These are phyloP conservation scores for Oryctes rhinoceros DNA, from an alignment of 1,140 invertebrate species.

Conservation along the genomic window DNA sequence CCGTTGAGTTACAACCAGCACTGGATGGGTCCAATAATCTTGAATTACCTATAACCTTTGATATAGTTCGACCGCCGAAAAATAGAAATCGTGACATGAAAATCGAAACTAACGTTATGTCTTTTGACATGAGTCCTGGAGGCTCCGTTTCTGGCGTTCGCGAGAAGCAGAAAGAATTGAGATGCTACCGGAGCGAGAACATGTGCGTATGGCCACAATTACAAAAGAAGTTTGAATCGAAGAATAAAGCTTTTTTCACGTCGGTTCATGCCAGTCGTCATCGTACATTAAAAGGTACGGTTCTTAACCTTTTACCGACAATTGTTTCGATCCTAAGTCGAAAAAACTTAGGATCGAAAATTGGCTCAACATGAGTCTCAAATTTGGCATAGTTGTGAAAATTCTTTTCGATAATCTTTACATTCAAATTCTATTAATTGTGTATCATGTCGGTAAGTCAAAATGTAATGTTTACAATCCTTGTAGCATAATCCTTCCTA, in stretches of 20 bases:
- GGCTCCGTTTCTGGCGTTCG: background rate
- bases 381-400: too few species aligned
- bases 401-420: too few species aligned
- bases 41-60: slow-evolving; percentile 14
- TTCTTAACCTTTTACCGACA: too few species aligned
- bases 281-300: too few species aligned
- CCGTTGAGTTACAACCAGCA: background rate
- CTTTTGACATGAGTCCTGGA: background rate
- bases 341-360: too few species aligned
- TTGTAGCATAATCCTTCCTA: too few species aligned
- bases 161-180: background rate
- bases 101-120: background rate
- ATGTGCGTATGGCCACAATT: slow-evolving; percentile 13
- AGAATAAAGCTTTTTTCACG: background rate
- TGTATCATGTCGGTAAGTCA: too few species aligned
- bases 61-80: background rate
- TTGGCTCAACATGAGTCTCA: too few species aligned
- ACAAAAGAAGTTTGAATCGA: slow-evolving; percentile 9
- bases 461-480: too few species aligned
- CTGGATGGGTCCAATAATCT: background rate
- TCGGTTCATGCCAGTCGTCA: background rate
- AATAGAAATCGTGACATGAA: slow-evolving; percentile 3
- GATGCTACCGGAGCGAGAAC: background rate
- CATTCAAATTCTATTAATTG: too few species aligned
- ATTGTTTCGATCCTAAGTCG: too few species aligned